Percentiles rank a stretch among this genome's conserved stretches.
phyloP scores from a whole-genome alignment of 1,140 invertebrate species.

The Coboldia fuscipes region DNA sequence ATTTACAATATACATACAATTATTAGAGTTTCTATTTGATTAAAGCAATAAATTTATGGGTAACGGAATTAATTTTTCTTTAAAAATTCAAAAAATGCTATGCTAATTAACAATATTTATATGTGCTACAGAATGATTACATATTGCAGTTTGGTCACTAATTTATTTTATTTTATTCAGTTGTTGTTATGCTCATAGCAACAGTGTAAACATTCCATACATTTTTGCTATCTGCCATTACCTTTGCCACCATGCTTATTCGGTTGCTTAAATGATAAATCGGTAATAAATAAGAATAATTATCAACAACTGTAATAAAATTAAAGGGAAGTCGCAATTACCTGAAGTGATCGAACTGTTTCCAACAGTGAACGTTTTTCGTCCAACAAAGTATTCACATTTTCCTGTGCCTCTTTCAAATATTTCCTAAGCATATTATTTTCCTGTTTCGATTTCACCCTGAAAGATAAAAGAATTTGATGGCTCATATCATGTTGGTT shows the following conservation, averaged over 20 bases:
- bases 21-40: too few relatives aligned
- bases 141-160: too few relatives aligned
- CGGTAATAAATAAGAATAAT: neutral
- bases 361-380: slow-evolving; percentile 54
- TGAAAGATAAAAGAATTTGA: slow-evolving; percentile 3
- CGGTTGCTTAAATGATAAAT: slow-evolving; percentile 10
- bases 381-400: slow-evolving; percentile 39
- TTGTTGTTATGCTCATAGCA: slow-evolving; percentile 21
- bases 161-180: too few relatives aligned
- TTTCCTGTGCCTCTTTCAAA: slow-evolving; percentile 44
- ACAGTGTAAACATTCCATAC: slow-evolving; percentile 23
- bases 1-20: too few relatives aligned
- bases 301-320: neutral
- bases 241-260: slow-evolving; percentile 18
- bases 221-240: slow-evolving; percentile 21
- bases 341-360: slow-evolving; percentile 37
- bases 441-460: slow-evolving; percentile 36
- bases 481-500: neutral
- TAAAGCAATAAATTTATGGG: too few relatives aligned
- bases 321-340: slow-evolving; percentile 8
- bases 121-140: too few relatives aligned
- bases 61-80: too few relatives aligned
- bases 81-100: too few relatives aligned
- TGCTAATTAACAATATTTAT: too few relatives aligned
- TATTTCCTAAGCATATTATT: slow-evolving; percentile 31